Percentiles rank a stretch among this genome's conserved stretches.
Evolutionary conservation across 2,113 vertebrate species (phyloP).

Genomic region (Corythaeola cristata): DNA sequence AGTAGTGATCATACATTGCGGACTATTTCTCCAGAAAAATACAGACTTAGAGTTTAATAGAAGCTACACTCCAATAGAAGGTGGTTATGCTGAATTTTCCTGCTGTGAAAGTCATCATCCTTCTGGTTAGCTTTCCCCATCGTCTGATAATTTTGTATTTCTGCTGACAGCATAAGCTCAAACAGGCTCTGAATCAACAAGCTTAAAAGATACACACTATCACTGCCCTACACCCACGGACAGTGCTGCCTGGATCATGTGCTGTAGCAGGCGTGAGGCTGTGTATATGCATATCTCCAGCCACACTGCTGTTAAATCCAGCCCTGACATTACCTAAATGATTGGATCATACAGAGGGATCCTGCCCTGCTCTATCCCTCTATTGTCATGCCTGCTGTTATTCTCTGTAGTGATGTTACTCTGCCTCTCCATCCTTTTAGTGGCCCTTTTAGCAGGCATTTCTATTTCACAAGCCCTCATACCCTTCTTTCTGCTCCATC

Average conservation of each 20-base stretch:
- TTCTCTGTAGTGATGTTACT: not conserved
- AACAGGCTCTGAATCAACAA: not conserved
- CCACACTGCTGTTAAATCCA: not conserved
- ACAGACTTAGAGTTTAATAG: not conserved
- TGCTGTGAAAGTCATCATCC: not conserved
- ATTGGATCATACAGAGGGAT: not conserved
- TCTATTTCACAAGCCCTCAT: not conserved
- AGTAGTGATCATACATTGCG: too few species aligned
- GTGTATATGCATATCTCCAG: not conserved
- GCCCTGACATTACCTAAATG: not conserved
- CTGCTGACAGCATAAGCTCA: not conserved
- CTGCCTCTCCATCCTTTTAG: not conserved
- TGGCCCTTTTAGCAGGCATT: not conserved
- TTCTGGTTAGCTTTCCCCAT: not conserved
- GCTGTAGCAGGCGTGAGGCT: not conserved
- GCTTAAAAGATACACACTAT: not conserved
- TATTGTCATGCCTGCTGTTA: not conserved
- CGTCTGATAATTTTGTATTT: not conserved
- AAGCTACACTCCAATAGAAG: not conserved
- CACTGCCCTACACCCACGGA: not conserved
- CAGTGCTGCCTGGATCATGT: not conserved
- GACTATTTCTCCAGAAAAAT: not conserved
- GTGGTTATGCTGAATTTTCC: not conserved
- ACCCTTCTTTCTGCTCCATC: not conserved
- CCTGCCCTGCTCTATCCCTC: not conserved